Evolutionary conservation across 1,140 invertebrate genomes (phyloP), one percentile per base, ranked within the genome.

Genomic region (Homarus americanus): DNA sequence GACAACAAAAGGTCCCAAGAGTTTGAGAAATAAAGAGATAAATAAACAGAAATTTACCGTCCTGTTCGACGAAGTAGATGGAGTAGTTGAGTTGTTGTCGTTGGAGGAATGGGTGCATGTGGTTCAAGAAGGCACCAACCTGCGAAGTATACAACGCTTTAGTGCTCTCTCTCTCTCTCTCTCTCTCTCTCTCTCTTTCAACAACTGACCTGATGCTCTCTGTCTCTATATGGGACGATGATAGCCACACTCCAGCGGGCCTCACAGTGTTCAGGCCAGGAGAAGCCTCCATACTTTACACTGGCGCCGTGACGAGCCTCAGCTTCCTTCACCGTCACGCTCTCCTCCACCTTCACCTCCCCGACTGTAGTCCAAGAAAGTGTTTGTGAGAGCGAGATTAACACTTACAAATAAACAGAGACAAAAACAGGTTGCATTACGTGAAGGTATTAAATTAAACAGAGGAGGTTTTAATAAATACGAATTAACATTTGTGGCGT

Each of bases 61-160:
- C 78, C 79, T 96, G 95, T 93, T 96, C 96, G 7, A 96, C 94
- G 15, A 96, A 94, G 93, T 95, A 95, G 79, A 96, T 95, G 63
- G 94, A 93, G 93, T 96, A 96, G 93, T 96, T 94, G 7, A 96
- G 92, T 92, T 95, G 94, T 92, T 96, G 96, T 28, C 95, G 93
- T 87, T 95, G 94, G 0, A 96, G 93, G 83, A 96, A 94, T 10
- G 95, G 95, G 92, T 96, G 95, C 73, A 96, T 94, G 93, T 95
- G 95, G 84, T 95, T 93, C 32, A 95, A 92, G 72, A 95, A 94
- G 20, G 93, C 87, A 12, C 93, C 92, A 40, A 96, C 93, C 94
- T 96, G 96, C 72, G 94, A 93, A 88, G n/a, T 5, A 44, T 5
- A 49, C 1, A 40, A 49, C 1, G n/a, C 0, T n/a, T n/a, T n/a